Conservation (phyloP, 92 coral and sea anemone genomes). For the Zoanthus solanderi region DNA sequence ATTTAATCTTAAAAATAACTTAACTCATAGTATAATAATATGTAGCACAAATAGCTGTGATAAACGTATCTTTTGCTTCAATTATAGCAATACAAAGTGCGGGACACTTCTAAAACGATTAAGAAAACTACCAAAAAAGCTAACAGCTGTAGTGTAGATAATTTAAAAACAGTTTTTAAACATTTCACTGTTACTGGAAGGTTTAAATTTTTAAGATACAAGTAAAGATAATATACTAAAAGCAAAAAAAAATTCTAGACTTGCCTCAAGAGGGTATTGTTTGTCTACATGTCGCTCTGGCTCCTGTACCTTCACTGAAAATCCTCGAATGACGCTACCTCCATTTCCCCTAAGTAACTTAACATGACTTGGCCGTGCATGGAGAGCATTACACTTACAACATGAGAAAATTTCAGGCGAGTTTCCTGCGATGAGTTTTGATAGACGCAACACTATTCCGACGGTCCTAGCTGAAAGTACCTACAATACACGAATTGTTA, state of each 20-base stretch:
- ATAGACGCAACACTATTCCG: not conserved
- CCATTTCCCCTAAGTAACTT: not conserved
- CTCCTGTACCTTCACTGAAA: not conserved
- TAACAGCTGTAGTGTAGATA: not conserved
- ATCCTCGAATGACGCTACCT: not conserved
- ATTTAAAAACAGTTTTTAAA: not conserved
- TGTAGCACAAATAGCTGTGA: not conserved
- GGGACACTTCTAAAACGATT: not conserved
- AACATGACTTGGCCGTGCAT: not conserved
- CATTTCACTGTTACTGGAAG: not conserved
- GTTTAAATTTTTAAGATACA: not conserved
- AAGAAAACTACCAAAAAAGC: no score
- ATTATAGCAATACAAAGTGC: not conserved
- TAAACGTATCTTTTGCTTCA: not conserved
- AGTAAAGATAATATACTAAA: not conserved
- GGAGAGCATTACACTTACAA: not conserved
- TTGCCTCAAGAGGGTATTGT: constrained; percentile 10
- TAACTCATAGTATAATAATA: not conserved
- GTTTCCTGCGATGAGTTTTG: not conserved
- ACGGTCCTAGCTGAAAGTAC: not conserved
- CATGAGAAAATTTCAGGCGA: not conserved
- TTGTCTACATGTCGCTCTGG: not conserved
- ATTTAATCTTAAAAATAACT: not conserved
- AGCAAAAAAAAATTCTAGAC: not conserved
- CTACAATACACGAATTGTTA: not conserved